Percentiles rank a stretch among this genome's conserved stretches.
These are phyloP conservation scores for Tapirus terrestris DNA, from an alignment of 2,113 vertebrate species.

Conservation along the genomic window DNA sequence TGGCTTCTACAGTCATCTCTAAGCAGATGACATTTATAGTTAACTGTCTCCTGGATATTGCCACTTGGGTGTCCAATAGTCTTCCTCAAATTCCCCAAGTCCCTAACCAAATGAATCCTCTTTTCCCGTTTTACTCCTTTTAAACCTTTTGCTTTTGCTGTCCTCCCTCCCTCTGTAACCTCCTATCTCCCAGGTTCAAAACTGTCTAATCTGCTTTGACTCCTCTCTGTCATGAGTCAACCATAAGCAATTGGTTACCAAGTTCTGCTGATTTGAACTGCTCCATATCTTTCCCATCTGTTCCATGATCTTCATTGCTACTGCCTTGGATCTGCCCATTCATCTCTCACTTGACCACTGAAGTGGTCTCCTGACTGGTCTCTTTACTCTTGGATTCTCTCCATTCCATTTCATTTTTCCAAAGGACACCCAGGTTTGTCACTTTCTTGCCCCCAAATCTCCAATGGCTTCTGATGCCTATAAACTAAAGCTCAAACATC, in stretches of 20 bases:
- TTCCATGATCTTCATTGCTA: not conserved
- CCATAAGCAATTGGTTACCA: not conserved
- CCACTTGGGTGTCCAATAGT: not conserved
- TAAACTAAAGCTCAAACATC: not conserved
- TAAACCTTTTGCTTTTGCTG: not conserved
- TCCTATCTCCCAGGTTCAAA: not conserved
- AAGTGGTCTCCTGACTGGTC: not conserved
- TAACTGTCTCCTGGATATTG: not conserved
- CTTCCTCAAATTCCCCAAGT: not conserved
- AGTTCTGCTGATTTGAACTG: not conserved
- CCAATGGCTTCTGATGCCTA: not conserved
- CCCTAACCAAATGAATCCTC: not conserved
- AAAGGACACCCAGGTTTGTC: not conserved
- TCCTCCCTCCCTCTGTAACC: not conserved
- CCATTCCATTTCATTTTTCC: not conserved
- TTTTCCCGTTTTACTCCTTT: not conserved
- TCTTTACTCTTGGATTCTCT: not conserved
- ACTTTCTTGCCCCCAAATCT: not conserved
- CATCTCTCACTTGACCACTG: not conserved
- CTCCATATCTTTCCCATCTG: not conserved
- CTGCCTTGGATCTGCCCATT: not conserved
- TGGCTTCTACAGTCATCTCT: not conserved
- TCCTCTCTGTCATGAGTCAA: not conserved
- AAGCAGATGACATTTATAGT: not conserved
- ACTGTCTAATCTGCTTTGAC: not conserved